Percentiles rank a stretch among this genome's conserved stretches.
Evolutionary conservation across 2,113 vertebrate species (phyloP).

Genomic region (Anser cygnoides): DNA sequence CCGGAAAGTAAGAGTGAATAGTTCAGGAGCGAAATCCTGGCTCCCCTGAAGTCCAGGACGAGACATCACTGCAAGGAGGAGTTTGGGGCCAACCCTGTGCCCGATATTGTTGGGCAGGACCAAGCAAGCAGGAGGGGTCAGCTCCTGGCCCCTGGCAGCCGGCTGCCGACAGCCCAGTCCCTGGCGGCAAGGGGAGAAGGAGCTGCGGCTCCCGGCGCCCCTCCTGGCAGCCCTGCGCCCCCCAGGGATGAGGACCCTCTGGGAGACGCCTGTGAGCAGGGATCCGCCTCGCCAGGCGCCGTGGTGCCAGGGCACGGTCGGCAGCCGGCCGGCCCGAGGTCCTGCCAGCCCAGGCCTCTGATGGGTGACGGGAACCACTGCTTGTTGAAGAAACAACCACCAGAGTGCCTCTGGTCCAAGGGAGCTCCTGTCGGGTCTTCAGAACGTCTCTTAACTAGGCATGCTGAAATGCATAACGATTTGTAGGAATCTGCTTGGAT

Average conservation of each 20-base stretch:
- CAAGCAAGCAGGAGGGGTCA: not conserved
- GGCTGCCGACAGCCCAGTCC: no score
- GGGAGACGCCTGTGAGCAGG: no score
- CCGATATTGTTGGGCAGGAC: not conserved
- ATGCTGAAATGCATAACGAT: fast-evolving
- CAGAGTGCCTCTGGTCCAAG: not conserved
- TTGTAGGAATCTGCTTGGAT: not conserved
- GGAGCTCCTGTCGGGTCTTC: not conserved
- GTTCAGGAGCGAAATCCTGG: not conserved
- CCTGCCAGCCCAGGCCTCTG: not conserved
- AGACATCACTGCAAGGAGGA: not conserved
- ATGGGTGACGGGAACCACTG: no score
- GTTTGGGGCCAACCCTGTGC: not conserved
- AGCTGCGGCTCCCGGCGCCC: no score
- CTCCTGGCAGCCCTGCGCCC: no score
- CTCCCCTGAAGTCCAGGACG: not conserved
- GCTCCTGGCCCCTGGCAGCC: no score
- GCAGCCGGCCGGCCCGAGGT: not conserved
- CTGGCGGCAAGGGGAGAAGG: no score
- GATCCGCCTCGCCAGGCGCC: no score
- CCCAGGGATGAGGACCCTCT: no score
- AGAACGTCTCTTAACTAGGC: not conserved
- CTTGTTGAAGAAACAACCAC: not conserved
- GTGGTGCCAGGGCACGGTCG: no score
- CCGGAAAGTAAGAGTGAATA: not conserved